phyloP scores from a whole-genome alignment of 2,113 vertebrate genomes.

The Falcunculus frontatus region DNA sequence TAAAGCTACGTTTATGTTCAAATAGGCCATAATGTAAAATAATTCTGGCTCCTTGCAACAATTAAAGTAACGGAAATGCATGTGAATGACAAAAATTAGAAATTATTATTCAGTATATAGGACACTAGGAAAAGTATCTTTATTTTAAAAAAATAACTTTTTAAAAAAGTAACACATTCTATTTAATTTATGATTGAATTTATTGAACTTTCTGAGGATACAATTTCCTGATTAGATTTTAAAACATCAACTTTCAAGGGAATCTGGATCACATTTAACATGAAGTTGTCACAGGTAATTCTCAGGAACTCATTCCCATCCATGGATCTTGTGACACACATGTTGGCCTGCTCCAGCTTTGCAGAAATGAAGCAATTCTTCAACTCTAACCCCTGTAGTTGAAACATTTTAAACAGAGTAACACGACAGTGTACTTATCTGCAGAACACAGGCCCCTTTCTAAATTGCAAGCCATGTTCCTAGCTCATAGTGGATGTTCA shows the following conservation, averaged over 20 bases:
- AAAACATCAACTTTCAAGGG: neutral
- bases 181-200: neutral
- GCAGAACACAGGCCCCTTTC: neutral
- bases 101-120: neutral
- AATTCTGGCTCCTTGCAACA: neutral
- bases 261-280: neutral
- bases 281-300: neutral
- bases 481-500: neutral
- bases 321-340: neutral
- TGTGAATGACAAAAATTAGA: neutral
- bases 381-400: neutral
- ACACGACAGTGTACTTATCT: conserved; percentile 4
- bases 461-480: neutral
- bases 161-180: neutral
- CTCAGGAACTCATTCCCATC: neutral
- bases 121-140: neutral
- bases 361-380: conserved; percentile 20
- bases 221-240: neutral
- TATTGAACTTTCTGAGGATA: neutral
- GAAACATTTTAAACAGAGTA: conserved; percentile 31
- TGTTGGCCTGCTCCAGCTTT: neutral
- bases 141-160: neutral
- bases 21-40: neutral
- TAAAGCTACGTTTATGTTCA: neutral
- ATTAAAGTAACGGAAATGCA: neutral